Evolutionary conservation across 2,113 vertebrate genomes (phyloP), one percentile per base, ranked within the genome.

Genomic region (Nerophis ophidion): DNA sequence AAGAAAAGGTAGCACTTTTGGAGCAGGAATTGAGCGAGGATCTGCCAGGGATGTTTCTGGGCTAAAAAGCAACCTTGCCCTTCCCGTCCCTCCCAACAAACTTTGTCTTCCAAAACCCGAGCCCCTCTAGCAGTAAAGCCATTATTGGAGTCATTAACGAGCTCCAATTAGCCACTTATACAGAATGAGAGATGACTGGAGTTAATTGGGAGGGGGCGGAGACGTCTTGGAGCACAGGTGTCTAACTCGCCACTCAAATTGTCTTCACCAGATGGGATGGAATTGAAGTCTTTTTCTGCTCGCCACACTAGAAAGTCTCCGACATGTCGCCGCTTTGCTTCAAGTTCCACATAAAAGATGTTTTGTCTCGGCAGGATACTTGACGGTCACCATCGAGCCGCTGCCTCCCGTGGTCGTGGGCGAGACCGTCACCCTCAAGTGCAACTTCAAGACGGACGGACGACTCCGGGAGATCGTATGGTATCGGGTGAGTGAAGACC

Each of bases 391-490:
- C 86, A 99, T 99, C 2, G 97, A 99, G 78, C 96, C 96, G 0
- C 90, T 98, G 71, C 94, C 95, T 0, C 96, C 97, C 0, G 94
- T 99, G 66, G 96, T 99, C 61, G 94, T 95, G 48, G 97, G 97
- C 61, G 97, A 99, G 4, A 93, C 96, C 0, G 97, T 98, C 72
- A 98, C 96, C 10, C 84, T 99, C 78, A 98, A 98, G 91, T 99
- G 97, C 79, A 99, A 99, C 92, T 98, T 98, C 91, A 98, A 96
- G 89, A 99, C 97, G 0, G 97, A 99, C 42, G 96, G 97, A 53
- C 90, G 96, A 69, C 94, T 99, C 88, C 88, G 97, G 14, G 97
- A 99, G 81, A 98, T 99, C 6, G 97, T 98, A 53, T 98, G 96
- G 97, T 99, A 98, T 88, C 85, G 94, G 95, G 97, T 99, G 87